These are phyloP conservation scores for Cyaniris semiargus DNA, from an alignment of 2,888 invertebrate species.

Conservation along the genomic window DNA sequence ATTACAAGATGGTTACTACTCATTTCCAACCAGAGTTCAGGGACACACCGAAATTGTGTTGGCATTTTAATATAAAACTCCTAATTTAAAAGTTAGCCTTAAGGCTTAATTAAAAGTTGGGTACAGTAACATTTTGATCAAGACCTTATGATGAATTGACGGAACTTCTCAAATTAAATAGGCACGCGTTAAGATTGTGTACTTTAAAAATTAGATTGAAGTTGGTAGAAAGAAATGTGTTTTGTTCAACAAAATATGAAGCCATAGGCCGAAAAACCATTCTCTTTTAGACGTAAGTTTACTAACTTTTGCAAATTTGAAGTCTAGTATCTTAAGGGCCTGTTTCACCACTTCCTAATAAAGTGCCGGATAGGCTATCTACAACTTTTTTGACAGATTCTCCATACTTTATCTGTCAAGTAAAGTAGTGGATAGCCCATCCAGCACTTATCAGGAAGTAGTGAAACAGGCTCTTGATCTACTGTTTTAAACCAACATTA, in stretches of 20 bases:
- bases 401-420: too few relatives aligned
- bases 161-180: constrained; percentile 11
- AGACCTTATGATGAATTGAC: background rate
- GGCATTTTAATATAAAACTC: background rate
- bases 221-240: background rate
- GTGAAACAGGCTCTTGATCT: too few relatives aligned
- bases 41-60: background rate
- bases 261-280: too few relatives aligned
- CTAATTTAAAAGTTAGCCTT: constrained; percentile 12
- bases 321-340: too few relatives aligned
- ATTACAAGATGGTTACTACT: too few relatives aligned
- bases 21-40: background rate
- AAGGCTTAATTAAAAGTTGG: constrained; percentile 19
- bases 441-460: too few relatives aligned
- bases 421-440: too few relatives aligned
- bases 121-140: constrained; percentile 9
- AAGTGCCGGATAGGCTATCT: too few relatives aligned
- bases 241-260: background rate
- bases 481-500: background rate
- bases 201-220: background rate
- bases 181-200: background rate
- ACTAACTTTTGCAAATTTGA: too few relatives aligned
- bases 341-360: too few relatives aligned
- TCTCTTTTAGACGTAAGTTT: too few relatives aligned
- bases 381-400: too few relatives aligned